Evolutionary conservation across 2,888 invertebrate species (phyloP), one percentile per base, ranked within the genome.

Genomic region (Thumatha senex): DNA sequence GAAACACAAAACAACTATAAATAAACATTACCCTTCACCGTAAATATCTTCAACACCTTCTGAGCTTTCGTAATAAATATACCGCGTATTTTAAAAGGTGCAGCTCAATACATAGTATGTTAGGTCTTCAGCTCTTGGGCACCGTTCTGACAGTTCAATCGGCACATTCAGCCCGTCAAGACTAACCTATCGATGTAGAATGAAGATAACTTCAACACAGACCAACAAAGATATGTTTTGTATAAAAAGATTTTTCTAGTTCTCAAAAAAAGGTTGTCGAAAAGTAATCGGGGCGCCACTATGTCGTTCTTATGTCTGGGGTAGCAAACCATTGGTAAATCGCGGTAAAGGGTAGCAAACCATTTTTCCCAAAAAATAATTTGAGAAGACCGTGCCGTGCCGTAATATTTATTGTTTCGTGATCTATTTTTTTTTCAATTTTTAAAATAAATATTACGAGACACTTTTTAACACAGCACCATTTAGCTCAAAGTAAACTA

Each of bases 111-210:
- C 63, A 54, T 47, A 48, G 58, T 65, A 67, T 55, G 56, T 66
- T 67, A 66, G 64, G 67, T 66, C 64, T 61, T 67, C 67, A 67
- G 48, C 44, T 58, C 45, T 15, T 51, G 45, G 39, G 12, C 42
- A 41, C 29, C 43, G 43, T 33, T 18, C 18, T 63, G 73, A 73
- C 73, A 75, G 73, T 70, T 73, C 73, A 70, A 73, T 73, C 74
- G 73, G 49, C 63, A 68, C 75, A 67, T 72, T 72, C 65, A 65
- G 61, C 58, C 69, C 66, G 73, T 73, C 73, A 71, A 65, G 64
- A 59, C 59, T 65, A 68, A 65, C 58, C 51, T 65, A 65, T 68
- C 58, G 62, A 56, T 65, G 54, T 49, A 45, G 38, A 8, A 15
- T 14, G 36, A 30, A 54, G 62, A 61, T 68, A 66, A 61, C 50